Evolutionary conservation across 1,140 invertebrate species (phyloP).

Genomic region (Pteromalus puparum): DNA sequence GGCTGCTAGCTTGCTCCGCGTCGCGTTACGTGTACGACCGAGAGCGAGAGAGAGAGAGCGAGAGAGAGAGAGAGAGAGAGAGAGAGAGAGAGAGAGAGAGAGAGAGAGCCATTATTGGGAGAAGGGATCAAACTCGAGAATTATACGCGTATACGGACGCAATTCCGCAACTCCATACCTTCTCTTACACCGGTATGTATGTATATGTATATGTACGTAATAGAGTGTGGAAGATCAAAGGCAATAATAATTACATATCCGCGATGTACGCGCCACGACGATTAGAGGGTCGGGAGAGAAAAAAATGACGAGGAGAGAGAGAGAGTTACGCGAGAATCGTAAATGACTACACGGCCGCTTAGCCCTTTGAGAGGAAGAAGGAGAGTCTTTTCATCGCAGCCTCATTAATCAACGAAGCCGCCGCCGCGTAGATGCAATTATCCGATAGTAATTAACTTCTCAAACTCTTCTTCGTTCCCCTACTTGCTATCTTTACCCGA

Average conservation of each 20-base stretch:
- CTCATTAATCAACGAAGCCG: constrained; percentile 66
- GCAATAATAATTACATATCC: neutral
- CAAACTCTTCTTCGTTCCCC: constrained; percentile 54
- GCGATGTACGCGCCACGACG: no score
- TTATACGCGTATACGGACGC: neutral
- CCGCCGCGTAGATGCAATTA: constrained; percentile 63
- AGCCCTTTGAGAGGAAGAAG: neutral
- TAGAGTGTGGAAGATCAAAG: neutral
- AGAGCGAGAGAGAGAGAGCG: no score
- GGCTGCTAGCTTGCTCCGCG: no score
- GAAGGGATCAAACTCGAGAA: neutral
- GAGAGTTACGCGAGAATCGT: neutral
- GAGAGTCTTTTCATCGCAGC: constrained; percentile 30
- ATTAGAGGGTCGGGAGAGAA: neutral
- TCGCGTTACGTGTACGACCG: neutral
- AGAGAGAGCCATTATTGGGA: neutral
- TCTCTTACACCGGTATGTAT: neutral
- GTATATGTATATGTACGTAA: neutral
- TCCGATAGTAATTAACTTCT: constrained; percentile 71
- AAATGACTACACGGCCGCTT: constrained; percentile 17
- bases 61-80: no score
- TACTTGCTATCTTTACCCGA: neutral
- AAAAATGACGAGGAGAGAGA: neutral
- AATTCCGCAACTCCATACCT: no score
- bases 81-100: no score